These are phyloP conservation scores for fruit fly (Drosophila melanogaster) DNA, from an alignment of 1,140 invertebrate genomes.

Conservation along the genomic window DNA sequence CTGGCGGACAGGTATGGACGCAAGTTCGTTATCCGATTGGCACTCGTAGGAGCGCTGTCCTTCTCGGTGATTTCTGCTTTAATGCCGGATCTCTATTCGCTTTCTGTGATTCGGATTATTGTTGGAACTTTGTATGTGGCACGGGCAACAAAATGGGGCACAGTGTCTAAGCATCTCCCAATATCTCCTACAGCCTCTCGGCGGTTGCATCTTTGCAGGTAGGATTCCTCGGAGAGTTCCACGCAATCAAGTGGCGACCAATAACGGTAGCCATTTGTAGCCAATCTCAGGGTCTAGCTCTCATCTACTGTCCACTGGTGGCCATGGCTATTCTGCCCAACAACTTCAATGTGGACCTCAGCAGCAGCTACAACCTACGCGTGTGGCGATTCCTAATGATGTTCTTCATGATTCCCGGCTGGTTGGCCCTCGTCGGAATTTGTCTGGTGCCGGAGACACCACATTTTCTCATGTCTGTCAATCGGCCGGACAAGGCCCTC, in stretches of 20 bases:
- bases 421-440: background rate
- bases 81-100: conserved; percentile 24
- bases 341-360: background rate
- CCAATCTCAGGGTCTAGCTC: background rate
- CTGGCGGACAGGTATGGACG: conserved; percentile 23
- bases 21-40: background rate
- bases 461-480: conserved; percentile 6
- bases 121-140: conserved; percentile 27
- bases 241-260: conserved; percentile 2
- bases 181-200: background rate
- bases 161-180: background rate
- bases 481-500: conserved; percentile 3
- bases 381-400: conserved; percentile 23
- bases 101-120: background rate
- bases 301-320: conserved; percentile 14
- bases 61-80: background rate
- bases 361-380: background rate
- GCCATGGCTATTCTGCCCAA: conserved; percentile 3
- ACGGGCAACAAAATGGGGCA: background rate
- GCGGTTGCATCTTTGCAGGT: conserved; percentile 8
- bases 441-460: conserved; percentile 29
- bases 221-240: conserved; percentile 23
- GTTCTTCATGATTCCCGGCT: conserved; percentile 6
- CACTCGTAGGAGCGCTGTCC: background rate
- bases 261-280: background rate